These are phyloP conservation scores for Drosophila lowei DNA, from an alignment of 1,140 invertebrate genomes.

Conservation along the genomic window DNA sequence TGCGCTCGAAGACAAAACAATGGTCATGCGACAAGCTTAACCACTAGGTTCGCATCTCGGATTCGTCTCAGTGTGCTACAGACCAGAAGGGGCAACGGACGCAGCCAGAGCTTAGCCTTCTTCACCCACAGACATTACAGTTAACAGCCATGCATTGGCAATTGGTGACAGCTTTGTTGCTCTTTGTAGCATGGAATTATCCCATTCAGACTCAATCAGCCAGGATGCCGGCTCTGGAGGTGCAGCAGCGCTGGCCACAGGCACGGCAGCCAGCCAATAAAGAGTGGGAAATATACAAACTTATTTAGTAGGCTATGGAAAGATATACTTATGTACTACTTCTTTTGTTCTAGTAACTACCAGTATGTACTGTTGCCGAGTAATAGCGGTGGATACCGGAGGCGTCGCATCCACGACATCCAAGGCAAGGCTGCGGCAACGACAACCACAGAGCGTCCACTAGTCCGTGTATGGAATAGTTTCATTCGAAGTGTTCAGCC, in stretches of 20 bases:
- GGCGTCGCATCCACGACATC: slow-evolving; percentile 20
- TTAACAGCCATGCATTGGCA: slow-evolving; percentile 39
- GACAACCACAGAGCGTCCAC: slow-evolving; percentile 61
- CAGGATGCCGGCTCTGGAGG: slow-evolving; percentile 20
- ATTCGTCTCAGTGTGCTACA: slow-evolving; percentile 33
- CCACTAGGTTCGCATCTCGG: slow-evolving; percentile 22
- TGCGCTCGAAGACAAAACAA: slow-evolving; percentile 29
- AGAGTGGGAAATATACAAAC: slow-evolving; percentile 9
- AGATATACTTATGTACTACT: background rate
- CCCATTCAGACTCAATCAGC: slow-evolving; percentile 15
- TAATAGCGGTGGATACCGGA: slow-evolving; percentile 34
- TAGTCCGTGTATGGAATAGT: slow-evolving; percentile 71
- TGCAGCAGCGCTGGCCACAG: slow-evolving; percentile 25
- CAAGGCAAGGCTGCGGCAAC: slow-evolving; percentile 38
- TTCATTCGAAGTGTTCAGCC: slow-evolving; percentile 73
- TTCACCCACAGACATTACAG: background rate
- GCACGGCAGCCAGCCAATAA: slow-evolving; percentile 1
- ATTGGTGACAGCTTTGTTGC: slow-evolving; percentile 31
- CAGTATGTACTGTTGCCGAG: slow-evolving; percentile 29
- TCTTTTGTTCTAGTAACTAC: slow-evolving; percentile 9
- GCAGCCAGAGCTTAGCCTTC: background rate
- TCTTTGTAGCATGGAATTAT: slow-evolving; percentile 30
- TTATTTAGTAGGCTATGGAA: background rate
- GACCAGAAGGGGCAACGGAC: slow-evolving; percentile 28
- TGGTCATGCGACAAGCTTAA: slow-evolving; percentile 28